These are phyloP conservation scores for Dryas iulia DNA, from an alignment of 1,140 invertebrate species.

Conservation along the genomic window DNA sequence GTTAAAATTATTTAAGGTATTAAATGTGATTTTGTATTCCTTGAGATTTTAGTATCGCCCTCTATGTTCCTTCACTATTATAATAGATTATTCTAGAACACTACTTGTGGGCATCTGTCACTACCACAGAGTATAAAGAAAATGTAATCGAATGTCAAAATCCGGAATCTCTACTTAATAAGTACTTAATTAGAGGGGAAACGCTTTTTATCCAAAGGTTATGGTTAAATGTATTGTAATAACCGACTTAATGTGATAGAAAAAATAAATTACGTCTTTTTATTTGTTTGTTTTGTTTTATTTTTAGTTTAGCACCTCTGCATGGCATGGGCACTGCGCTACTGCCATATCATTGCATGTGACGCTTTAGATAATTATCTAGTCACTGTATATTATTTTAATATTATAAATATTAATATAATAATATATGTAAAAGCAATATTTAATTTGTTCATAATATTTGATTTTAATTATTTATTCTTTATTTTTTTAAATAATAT, in stretches of 20 bases:
- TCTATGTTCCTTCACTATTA: constrained; percentile 55
- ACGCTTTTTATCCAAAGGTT: constrained; percentile 55
- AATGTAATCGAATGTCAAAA: constrained; percentile 21
- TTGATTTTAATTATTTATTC: neutral
- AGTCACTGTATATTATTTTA: neutral
- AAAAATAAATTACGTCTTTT: constrained; percentile 67
- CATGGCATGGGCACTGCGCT: constrained; percentile 51
- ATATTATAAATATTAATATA: neutral
- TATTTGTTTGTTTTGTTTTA: constrained; percentile 69
- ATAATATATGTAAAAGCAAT: too few relatives aligned
- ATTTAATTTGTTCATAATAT: neutral
- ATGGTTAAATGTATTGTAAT: constrained; percentile 56
- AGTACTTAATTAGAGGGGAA: constrained; percentile 71
- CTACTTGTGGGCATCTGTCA: neutral
- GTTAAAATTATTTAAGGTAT: constrained; percentile 39
- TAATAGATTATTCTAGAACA: constrained; percentile 12
- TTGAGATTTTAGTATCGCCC: constrained; percentile 55
- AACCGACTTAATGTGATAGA: constrained; percentile 56
- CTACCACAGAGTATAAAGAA: neutral
- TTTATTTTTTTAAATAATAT: neutral
- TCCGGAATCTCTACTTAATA: constrained; percentile 73
- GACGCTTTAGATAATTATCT: constrained; percentile 4
- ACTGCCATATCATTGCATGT: constrained; percentile 47
- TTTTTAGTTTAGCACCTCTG: constrained; percentile 70
- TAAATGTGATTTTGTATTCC: constrained; percentile 47